Conservation (phyloP, 2,888 invertebrate species). For the Cheilosia impressa region DNA sequence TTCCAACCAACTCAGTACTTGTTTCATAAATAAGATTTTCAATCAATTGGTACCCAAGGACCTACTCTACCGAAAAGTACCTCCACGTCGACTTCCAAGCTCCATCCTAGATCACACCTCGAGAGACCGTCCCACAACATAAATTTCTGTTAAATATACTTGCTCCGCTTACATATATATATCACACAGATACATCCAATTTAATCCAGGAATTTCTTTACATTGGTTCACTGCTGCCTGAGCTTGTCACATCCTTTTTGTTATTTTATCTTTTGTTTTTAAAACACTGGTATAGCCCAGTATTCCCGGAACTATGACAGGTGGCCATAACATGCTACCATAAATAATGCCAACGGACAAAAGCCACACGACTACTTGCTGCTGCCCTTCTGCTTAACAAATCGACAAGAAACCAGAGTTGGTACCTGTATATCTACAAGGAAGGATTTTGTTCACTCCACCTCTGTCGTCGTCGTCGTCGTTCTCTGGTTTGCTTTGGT, state of each 20-base stretch:
- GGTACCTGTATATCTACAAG: no score
- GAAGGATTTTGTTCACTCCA: neutral
- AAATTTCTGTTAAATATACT: no score
- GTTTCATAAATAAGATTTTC: no score
- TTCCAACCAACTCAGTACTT: no score
- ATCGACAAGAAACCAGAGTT: constrained; percentile 26
- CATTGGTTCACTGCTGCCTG: neutral
- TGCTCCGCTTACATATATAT: no score
- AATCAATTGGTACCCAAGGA: no score
- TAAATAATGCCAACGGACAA: constrained; percentile 64
- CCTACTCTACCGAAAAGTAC: no score
- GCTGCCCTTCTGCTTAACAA: constrained; percentile 6
- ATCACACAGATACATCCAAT: neutral
- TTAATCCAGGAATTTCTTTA: constrained; percentile 21
- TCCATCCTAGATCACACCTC: no score
- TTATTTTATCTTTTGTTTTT: constrained; percentile 33
- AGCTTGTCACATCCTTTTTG: constrained; percentile 41
- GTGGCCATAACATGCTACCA: constrained; percentile 57
- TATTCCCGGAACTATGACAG: constrained; percentile 51
- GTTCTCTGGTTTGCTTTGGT: constrained; percentile 7
- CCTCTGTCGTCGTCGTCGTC: neutral
- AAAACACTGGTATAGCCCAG: constrained; percentile 32
- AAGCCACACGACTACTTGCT: constrained; percentile 56
- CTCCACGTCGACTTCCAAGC: no score
- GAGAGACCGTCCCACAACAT: no score